Conservation (phyloP, 2,797 vertebrate genomes). For the Micrastur ruficollis region DNA sequence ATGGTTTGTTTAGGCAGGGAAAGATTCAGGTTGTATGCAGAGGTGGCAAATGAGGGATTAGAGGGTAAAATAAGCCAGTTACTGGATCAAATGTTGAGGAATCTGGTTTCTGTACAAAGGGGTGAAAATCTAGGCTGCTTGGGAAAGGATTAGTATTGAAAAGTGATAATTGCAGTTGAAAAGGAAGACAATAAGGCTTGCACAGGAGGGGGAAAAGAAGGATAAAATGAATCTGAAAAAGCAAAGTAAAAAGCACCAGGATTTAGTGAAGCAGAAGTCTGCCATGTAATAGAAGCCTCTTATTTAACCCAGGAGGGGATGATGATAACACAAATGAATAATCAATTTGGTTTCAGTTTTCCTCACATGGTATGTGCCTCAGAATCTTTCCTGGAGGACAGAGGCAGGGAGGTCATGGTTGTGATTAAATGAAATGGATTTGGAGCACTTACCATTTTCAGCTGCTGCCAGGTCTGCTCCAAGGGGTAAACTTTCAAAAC, state of each 20-base stretch:
- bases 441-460: background rate
- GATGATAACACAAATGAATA: slow-evolving; percentile 31
- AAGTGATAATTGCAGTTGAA: slow-evolving; percentile 34
- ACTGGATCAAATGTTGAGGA: slow-evolving; percentile 4
- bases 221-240: slow-evolving; percentile 2
- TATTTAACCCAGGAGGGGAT: background rate
- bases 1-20: background rate
- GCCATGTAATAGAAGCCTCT: background rate
- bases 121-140: slow-evolving; percentile 23
- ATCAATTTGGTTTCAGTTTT: slow-evolving; percentile 5
- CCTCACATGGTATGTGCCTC: background rate
- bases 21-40: background rate
- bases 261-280: background rate
- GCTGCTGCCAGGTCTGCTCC: background rate
- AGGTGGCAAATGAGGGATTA: background rate
- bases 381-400: background rate
- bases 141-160: slow-evolving; percentile 46
- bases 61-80: slow-evolving; percentile 15
- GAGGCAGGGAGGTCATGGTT: background rate
- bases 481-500: slow-evolving; percentile 15
- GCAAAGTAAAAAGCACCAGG: background rate
- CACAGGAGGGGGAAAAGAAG: background rate
- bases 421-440: slow-evolving; percentile 18
- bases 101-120: slow-evolving; percentile 37
- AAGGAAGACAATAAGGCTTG: slow-evolving; percentile 15